Conservation (phyloP, 2,888 invertebrate species). For the Agrenia bidenticulata region DNA sequence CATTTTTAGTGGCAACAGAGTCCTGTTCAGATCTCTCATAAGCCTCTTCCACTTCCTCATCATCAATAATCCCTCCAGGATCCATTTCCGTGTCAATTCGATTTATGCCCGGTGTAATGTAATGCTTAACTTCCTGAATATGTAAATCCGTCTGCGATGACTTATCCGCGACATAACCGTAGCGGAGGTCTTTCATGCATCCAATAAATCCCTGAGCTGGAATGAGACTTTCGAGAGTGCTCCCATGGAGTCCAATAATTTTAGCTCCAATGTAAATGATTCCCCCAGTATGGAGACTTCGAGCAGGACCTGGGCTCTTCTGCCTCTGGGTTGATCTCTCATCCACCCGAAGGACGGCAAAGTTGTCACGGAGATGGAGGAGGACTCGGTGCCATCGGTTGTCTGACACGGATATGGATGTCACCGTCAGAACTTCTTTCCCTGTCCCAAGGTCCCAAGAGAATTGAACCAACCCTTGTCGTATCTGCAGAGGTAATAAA, state of each 20-base stretch:
- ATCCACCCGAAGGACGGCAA: conserved; percentile 50
- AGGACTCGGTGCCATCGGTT: conserved; percentile 76
- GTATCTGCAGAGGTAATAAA: conserved; percentile 60
- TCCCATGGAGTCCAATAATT: conserved; percentile 48
- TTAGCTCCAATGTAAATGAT: conserved; percentile 50
- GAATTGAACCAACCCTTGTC: conserved; percentile 83
- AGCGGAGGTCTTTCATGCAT: conserved; percentile 82
- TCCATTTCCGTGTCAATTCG: conserved; percentile 38
- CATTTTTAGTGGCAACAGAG: conserved; percentile 28
- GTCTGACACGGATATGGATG: conserved; percentile 72
- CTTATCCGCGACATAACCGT: conserved; percentile 66
- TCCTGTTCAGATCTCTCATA: conserved; percentile 18
- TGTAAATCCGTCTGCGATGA: conserved; percentile 40
- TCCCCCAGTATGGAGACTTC: conserved; percentile 51
- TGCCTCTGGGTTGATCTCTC: conserved; percentile 51
- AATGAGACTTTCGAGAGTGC: conserved; percentile 48
- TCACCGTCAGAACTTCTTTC: conserved; percentile 76
- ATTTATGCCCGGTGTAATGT: conserved; percentile 50
- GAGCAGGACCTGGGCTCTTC: conserved; percentile 49
- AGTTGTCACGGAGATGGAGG: conserved; percentile 51
- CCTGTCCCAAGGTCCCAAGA: conserved; percentile 91
- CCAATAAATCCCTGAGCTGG: conserved; percentile 77
- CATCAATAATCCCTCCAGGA: conserved; percentile 32
- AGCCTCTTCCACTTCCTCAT: conserved; percentile 41
- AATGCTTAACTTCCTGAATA: conserved; percentile 53